Conservation (phyloP, 2,797 vertebrate genomes). For the Hyperoplus lanceolatus region DNA sequence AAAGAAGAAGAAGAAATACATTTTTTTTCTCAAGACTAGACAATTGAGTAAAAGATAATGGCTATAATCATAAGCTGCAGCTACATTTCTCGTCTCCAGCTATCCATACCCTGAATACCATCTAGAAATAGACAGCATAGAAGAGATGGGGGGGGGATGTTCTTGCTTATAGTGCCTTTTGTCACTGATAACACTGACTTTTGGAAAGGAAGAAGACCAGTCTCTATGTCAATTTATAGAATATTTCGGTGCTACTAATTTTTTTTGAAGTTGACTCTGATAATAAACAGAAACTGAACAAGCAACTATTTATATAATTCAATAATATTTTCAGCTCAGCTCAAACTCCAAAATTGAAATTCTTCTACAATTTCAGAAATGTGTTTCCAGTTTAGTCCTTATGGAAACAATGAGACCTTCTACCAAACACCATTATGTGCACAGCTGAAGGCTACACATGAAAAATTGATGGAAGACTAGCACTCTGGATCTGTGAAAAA, state of each 20-base stretch:
- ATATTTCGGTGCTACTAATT: background rate
- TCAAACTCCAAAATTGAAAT: background rate
- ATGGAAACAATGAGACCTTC: background rate
- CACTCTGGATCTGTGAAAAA: conserved; percentile 37
- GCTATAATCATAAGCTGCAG: background rate
- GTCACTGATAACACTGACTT: background rate
- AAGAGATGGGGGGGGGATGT: background rate
- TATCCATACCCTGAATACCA: background rate
- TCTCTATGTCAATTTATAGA: background rate
- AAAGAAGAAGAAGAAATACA: no score
- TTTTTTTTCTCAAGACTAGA: background rate
- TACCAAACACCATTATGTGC: conserved; percentile 28
- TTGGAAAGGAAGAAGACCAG: background rate
- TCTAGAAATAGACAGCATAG: background rate
- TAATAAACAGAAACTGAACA: background rate
- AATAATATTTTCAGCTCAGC: background rate
- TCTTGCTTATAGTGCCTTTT: background rate
- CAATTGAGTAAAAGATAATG: background rate
- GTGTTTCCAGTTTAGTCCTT: background rate
- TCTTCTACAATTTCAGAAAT: background rate
- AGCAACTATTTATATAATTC: background rate
- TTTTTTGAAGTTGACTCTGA: background rate
- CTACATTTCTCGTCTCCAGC: background rate
- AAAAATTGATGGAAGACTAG: conserved; percentile 56
- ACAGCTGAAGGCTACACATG: conserved; percentile 32